These are phyloP conservation scores for Neoniphon sammara DNA, from an alignment of 2,797 vertebrate species.

Conservation along the genomic window DNA sequence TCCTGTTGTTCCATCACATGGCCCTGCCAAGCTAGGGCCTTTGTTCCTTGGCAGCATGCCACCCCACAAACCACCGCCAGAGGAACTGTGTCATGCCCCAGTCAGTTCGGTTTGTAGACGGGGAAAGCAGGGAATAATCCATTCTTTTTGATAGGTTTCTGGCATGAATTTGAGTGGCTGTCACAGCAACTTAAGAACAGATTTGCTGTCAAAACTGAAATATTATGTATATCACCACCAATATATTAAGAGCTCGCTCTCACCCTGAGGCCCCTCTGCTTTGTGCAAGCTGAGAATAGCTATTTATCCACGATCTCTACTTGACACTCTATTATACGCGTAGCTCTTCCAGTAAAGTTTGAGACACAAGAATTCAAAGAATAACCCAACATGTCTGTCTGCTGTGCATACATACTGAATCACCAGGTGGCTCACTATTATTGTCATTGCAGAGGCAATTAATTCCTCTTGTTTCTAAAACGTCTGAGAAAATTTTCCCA, in stretches of 20 bases:
- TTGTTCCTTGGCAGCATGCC: constrained; percentile 68
- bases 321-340: constrained; percentile 20
- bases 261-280: constrained; percentile 28
- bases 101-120: constrained; percentile 65
- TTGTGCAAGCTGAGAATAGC: constrained; percentile 46
- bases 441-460: constrained; percentile 9
- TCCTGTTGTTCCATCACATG: constrained; percentile 56
- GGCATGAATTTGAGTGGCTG: constrained; percentile 69
- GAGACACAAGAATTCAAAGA: constrained; percentile 33
- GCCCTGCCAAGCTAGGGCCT: constrained; percentile 61
- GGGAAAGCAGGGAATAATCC: constrained; percentile 64
- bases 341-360: constrained; percentile 65
- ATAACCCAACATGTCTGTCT: constrained; percentile 27
- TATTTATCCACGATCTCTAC: constrained; percentile 51
- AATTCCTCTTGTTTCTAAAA: constrained; percentile 45
- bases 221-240: constrained; percentile 67
- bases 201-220: constrained; percentile 75
- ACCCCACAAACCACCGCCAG: constrained; percentile 64
- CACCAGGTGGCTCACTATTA: not conserved
- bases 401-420: constrained; percentile 4
- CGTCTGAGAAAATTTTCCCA: constrained; percentile 3
- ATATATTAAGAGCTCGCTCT: constrained; percentile 61
- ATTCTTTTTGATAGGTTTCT: constrained; percentile 72
- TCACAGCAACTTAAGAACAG: constrained; percentile 73
- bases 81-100: constrained; percentile 68